A percentile compares a stretch with the other conserved stretches of the same genome.
Conservation (phyloP, 2,797 vertebrate species). For the Novumbra hubbsi region DNA sequence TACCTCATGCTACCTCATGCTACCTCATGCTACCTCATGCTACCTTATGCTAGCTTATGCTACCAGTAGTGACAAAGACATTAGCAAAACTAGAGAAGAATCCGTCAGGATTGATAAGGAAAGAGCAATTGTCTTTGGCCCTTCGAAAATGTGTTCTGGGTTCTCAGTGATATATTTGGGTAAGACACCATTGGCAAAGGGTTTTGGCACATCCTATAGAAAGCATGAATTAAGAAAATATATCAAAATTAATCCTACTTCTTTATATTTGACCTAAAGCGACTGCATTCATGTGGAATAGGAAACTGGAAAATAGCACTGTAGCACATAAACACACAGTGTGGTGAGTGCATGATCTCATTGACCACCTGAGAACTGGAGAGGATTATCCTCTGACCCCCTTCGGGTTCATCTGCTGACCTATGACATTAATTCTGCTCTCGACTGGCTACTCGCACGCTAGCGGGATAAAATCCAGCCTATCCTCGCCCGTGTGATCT, state of each 20-base stretch:
- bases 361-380: not conserved
- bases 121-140: too few relatives aligned
- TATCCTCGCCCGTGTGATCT: not conserved
- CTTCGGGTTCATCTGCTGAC: conserved; percentile 43
- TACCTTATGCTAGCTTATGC: too few relatives aligned
- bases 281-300: not conserved
- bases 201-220: not conserved
- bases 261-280: not conserved
- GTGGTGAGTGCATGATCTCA: not conserved
- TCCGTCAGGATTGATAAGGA: too few relatives aligned
- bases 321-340: not conserved
- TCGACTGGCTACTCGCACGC: not conserved
- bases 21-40: too few relatives aligned
- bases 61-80: too few relatives aligned
- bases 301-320: not conserved
- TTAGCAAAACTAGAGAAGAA: too few relatives aligned
- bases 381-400: conserved; percentile 58
- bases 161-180: not conserved
- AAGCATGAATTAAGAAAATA: not conserved
- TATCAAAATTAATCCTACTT: not conserved
- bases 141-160: too few relatives aligned
- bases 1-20: too few relatives aligned
- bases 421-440: conserved; percentile 28
- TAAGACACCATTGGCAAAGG: not conserved
- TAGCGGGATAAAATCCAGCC: too few relatives aligned